Percentiles rank a stretch among this genome's conserved stretches.
Evolutionary conservation across 2,113 vertebrate species (phyloP).

Genomic region (Clarias macrocephalus): DNA sequence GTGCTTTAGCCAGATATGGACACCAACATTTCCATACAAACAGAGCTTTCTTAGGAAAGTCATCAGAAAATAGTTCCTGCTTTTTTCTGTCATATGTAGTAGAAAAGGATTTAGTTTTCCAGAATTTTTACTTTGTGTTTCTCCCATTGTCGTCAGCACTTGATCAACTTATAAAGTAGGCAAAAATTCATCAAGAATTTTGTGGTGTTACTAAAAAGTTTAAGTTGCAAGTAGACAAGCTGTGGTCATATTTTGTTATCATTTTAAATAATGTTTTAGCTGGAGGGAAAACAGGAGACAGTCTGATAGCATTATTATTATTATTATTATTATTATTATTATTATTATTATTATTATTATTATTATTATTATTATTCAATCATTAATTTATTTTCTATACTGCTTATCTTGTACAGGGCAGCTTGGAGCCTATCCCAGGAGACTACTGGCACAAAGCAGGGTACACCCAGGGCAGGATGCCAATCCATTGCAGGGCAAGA

Average conservation of each 20-base stretch:
- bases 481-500: too few species aligned
- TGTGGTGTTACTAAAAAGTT: background rate
- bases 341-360: background rate
- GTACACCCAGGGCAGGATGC: too few species aligned
- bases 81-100: conserved; percentile 3
- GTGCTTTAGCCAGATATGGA: conserved; percentile 48
- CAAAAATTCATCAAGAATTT: background rate
- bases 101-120: background rate
- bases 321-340: background rate
- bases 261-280: background rate
- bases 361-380: background rate
- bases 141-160: background rate
- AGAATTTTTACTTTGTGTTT: background rate
- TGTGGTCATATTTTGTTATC: background rate
- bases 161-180: background rate
- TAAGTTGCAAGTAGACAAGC: background rate
- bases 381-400: too few species aligned
- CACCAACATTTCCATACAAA: conserved; percentile 52
- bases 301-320: background rate
- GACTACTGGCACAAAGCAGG: too few species aligned
- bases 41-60: conserved; percentile 14
- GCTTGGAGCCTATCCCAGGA: too few species aligned
- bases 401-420: too few species aligned
- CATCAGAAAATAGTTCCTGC: background rate
- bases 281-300: background rate